Evolutionary conservation across 30 jellyfish, hydroid and myxozoan species (phyloP), one percentile per base, ranked within the genome.

Genomic region (Mastigias papua): DNA sequence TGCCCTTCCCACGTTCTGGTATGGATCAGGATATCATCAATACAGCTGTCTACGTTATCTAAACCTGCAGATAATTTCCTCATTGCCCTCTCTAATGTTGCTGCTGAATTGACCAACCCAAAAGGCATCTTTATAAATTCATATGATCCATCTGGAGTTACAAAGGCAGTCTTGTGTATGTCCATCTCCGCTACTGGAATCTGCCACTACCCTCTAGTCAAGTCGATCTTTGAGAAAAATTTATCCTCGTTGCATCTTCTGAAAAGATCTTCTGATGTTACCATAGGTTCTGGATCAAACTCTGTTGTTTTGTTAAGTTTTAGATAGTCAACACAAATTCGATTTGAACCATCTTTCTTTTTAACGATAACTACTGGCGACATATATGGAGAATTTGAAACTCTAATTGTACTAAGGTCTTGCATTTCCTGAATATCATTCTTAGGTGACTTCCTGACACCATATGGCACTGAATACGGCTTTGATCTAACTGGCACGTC

Each of bases 1-100:
- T 81, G 91, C 75, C 64, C 91, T 63, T 81, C 87, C 85, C 91
- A 81, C 27, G 74, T 81, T 63, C 34, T 35, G 33, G 91, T 81
- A 63, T 81, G 91, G 69, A 81, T 50, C 73, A 81, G 62, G 71
- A 81, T 81, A 35, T 81, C 91, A 81, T 81, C 91, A 16, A 60
- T 58, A 37, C 58, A 79, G 49, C 48, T 34, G 19, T 79, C 90
- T 29, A 79, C 82, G 50, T 62, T 62, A 23, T 57, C 34, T 63
- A 79, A 46, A 28, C 86, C 90, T 58, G 50, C 69, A 27, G 29
- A 48, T 37, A 81, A 28, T 68, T 65, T 81, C 86, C 84, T 81
- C 57, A 81, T 81, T 37, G 85, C 73, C 51, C 91, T 64, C 73
- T 8, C 34, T 6, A 81, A 29, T 34, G 86, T 42, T 63, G 91